These are phyloP conservation scores for Ephydatia muelleri DNA, from an alignment of 37 sponge, comb jelly and placozoan species.

Conservation along the genomic window DNA sequence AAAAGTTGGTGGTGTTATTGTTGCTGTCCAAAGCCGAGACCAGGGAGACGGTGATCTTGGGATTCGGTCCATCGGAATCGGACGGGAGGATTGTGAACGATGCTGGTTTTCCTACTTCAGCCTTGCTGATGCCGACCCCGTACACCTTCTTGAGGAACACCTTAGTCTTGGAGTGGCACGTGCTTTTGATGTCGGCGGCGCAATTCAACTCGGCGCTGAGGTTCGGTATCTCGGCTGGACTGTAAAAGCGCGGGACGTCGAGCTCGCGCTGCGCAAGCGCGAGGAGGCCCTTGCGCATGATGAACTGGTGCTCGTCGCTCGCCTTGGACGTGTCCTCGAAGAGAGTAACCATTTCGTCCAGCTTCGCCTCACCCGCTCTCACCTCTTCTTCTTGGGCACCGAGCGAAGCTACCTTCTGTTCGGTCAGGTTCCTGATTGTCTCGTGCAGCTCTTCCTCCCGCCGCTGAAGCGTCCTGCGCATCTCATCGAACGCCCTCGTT, in stretches of 20 bases:
- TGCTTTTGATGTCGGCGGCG: neutral
- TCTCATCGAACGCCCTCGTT: slow-evolving; percentile 13
- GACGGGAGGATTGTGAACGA: neutral
- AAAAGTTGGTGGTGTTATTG: no score
- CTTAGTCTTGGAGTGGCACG: neutral
- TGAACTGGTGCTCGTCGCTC: slow-evolving; percentile 24
- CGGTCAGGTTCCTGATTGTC: neutral
- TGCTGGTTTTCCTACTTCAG: slow-evolving; percentile 10
- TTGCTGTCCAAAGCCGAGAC: neutral
- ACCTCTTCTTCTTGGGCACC: slow-evolving; percentile 13
- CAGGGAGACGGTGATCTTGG: neutral
- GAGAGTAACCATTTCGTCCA: slow-evolving; percentile 29
- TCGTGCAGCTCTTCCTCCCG: slow-evolving; percentile 12
- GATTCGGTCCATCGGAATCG: neutral
- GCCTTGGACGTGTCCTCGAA: slow-evolving; percentile 10
- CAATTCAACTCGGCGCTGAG: neutral
- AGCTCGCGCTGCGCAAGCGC: neutral
- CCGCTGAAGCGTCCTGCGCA: slow-evolving; percentile 7
- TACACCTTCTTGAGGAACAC: neutral
- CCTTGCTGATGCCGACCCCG: neutral
- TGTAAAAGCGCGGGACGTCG: neutral
- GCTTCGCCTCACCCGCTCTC: neutral
- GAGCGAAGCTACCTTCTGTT: slow-evolving; percentile 17
- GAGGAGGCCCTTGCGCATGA: slow-evolving; percentile 2
- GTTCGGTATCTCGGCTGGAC: slow-evolving; percentile 20